Percentiles rank a stretch among this genome's conserved stretches.
Conservation (phyloP, 2,888 invertebrate species). For the Abrostola triplasia region DNA sequence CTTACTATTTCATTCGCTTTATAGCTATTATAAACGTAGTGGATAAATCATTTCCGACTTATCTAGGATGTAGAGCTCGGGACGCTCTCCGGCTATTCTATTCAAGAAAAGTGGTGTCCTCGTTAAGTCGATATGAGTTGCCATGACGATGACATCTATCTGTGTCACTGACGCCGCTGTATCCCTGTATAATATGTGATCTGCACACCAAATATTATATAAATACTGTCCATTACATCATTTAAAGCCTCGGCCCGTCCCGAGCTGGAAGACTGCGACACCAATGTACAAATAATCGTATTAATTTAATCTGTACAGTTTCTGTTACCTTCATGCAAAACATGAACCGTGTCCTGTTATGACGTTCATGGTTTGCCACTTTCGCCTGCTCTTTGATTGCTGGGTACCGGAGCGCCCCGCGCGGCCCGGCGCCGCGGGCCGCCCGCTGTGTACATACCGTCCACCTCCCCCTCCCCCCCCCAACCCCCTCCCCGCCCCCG, state of each 20-base stretch:
- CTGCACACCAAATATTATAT: too few species aligned
- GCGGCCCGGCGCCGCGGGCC: conserved; percentile 6
- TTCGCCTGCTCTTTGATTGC: conserved; percentile 4
- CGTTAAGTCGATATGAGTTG: too few species aligned
- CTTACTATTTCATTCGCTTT: conserved; percentile 47
- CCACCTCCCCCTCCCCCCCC: conserved; percentile 23
- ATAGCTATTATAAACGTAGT: conserved; percentile 26
- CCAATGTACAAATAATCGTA: conserved; percentile 35
- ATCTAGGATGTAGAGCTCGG: conserved; percentile 20
- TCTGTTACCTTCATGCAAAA: neutral
- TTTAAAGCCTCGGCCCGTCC: neutral
- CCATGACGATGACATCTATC: too few species aligned
- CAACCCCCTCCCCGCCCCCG: neutral
- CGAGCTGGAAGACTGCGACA: conserved; percentile 22
- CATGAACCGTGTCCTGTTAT: neutral
- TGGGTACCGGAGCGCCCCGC: neutral
- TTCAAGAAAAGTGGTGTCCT: neutral
- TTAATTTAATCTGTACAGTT: conserved; percentile 3
- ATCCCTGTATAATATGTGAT: too few species aligned
- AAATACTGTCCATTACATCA: too few species aligned
- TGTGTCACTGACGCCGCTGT: too few species aligned
- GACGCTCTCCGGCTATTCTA: neutral
- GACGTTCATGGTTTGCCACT: neutral
- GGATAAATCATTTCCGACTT: conserved; percentile 11
- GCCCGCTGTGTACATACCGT: conserved; percentile 42